Percentiles rank a stretch among this genome's conserved stretches.
phyloP scores from a whole-genome alignment of 2,113 vertebrate species.

The Ciconia stormi region DNA sequence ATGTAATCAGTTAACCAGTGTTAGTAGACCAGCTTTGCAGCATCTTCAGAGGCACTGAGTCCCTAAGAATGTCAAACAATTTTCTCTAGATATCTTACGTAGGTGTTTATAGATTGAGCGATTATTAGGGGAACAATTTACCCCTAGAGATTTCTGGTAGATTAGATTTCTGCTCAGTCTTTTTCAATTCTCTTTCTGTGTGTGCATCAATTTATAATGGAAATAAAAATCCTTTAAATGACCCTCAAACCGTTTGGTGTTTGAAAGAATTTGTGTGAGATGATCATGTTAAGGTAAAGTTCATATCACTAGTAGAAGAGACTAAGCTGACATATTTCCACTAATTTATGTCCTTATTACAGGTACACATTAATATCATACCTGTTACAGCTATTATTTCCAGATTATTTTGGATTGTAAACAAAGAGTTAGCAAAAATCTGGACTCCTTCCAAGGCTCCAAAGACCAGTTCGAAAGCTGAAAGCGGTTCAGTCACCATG shows the following conservation, averaged over 20 bases:
- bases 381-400: constrained; percentile 33
- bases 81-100: not conserved
- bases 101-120: not conserved
- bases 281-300: not conserved
- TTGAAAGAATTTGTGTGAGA: not conserved
- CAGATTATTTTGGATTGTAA: constrained; percentile 48
- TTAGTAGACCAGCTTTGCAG: not conserved
- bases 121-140: not conserved
- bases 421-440: constrained; percentile 35
- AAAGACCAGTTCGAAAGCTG: not conserved
- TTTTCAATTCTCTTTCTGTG: not conserved
- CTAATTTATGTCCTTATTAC: not conserved
- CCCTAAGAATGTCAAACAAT: not conserved
- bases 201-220: accelerated
- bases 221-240: not conserved
- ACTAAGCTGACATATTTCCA: not conserved
- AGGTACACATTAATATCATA: not conserved
- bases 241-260: accelerated
- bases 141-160: not conserved
- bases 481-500: constrained; percentile 8
- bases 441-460: constrained; percentile 37
- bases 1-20: not conserved
- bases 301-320: not conserved
- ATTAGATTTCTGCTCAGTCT: not conserved
- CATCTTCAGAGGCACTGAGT: not conserved